A percentile compares a stretch with the other conserved stretches of the same genome.
Conservation (phyloP, 2,888 invertebrate species). For the Mamestra brassicae region DNA sequence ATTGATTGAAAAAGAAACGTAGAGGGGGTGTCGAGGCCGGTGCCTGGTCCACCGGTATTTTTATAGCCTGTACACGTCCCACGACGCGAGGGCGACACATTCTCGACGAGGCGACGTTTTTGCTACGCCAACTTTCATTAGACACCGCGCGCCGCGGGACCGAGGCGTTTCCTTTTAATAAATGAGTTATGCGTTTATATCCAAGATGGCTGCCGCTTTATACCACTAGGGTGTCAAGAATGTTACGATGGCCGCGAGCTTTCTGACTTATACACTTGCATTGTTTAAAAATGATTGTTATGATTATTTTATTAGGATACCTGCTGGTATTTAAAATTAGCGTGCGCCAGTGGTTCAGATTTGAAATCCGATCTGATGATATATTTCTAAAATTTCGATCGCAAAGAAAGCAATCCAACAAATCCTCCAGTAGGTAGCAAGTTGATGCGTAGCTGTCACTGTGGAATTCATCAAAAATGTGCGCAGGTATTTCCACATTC, state of each 20-base stretch:
- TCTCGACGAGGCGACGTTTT: conserved; percentile 88
- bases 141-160: conserved; percentile 85
- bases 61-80: conserved; percentile 89
- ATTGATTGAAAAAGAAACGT: conserved; percentile 89
- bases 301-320: conserved; percentile 54
- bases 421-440: conserved; percentile 57
- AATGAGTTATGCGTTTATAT: conserved; percentile 89
- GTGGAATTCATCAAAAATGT: conserved; percentile 80
- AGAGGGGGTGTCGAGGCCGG: conserved; percentile 76
- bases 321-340: conserved; percentile 19
- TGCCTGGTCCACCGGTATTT: conserved; percentile 85
- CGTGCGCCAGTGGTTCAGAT: not conserved
- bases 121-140: conserved; percentile 89
- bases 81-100: conserved; percentile 89
- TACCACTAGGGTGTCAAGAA: conserved; percentile 83
- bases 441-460: conserved; percentile 76
- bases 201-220: conserved; percentile 84
- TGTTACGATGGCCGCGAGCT: conserved; percentile 76
- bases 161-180: conserved; percentile 88
- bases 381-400: conserved; percentile 12
- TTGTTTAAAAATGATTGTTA: conserved; percentile 59
- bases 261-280: conserved; percentile 70
- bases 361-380: not conserved
- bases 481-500: conserved; percentile 80
- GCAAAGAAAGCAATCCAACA: conserved; percentile 44